Evolutionary conservation across 2,888 invertebrate species (phyloP).

Genomic region (Luperina testacea): DNA sequence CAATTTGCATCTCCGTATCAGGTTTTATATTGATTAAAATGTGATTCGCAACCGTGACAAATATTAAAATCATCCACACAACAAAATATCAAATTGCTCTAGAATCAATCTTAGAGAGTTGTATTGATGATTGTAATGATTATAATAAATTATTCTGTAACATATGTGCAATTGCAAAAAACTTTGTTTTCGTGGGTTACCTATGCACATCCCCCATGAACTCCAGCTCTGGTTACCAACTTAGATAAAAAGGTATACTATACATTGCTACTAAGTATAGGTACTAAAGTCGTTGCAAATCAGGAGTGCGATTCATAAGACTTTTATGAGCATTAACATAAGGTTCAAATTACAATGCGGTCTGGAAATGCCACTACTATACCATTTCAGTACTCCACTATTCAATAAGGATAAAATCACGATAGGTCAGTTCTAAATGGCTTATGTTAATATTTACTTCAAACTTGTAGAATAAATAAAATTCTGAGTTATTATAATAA

Average conservation of each 20-base stretch:
- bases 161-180: background rate
- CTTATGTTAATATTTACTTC: slow-evolving; percentile 1
- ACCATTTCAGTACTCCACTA: slow-evolving; percentile 10
- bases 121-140: background rate
- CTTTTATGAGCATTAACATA: background rate
- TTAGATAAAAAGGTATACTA: background rate
- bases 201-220: background rate
- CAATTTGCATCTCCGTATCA: background rate
- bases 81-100: background rate
- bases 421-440: slow-evolving; percentile 22
- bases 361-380: slow-evolving; percentile 1
- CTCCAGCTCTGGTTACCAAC: background rate
- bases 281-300: slow-evolving; percentile 14
- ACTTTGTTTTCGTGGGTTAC: background rate
- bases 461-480: slow-evolving; percentile 22
- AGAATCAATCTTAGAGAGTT: background rate
- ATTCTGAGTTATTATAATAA: slow-evolving; percentile 8
- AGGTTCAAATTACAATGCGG: slow-evolving; percentile 3
- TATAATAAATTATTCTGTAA: background rate
- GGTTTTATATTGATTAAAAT: background rate
- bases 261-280: slow-evolving; percentile 2
- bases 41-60: background rate
- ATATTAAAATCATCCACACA: background rate
- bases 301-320: background rate
- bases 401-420: slow-evolving; percentile 13